These are phyloP conservation scores for Volucella inflata DNA, from an alignment of 2,888 invertebrate genomes.

Conservation along the genomic window DNA sequence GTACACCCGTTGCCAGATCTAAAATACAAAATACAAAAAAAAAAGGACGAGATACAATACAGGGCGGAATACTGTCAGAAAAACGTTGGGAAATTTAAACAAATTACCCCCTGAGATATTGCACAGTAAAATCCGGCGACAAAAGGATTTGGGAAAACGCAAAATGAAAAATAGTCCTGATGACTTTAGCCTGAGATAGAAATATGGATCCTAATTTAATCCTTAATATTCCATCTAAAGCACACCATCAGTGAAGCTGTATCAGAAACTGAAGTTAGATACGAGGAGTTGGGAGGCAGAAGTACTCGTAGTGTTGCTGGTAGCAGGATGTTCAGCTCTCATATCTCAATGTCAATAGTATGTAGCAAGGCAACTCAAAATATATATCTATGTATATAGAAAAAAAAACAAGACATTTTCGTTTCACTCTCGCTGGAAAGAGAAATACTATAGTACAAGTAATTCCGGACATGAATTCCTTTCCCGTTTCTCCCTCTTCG, in stretches of 20 bases:
- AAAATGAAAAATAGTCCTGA: conserved; percentile 44
- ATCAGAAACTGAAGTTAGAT: not conserved
- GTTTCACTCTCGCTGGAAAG: conserved; percentile 12
- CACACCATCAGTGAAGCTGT: conserved; percentile 42
- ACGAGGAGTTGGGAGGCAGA: conserved; percentile 21
- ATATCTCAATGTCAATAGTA: conserved; percentile 71
- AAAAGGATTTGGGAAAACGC: conserved; percentile 52
- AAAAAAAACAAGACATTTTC: conserved; percentile 56
- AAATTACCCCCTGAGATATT: conserved; percentile 44
- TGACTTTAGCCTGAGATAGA: conserved; percentile 63
- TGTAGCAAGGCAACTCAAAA: no score
- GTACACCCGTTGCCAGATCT: conserved; percentile 31
- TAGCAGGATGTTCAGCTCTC: conserved; percentile 58
- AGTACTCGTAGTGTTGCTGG: conserved; percentile 10
- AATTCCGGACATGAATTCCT: conserved; percentile 71
- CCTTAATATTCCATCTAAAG: conserved; percentile 65
- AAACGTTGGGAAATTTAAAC: conserved; percentile 38
- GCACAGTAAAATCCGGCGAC: conserved; percentile 51
- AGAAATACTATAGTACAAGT: conserved; percentile 59
- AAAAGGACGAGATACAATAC: not conserved
- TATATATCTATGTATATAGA: no score
- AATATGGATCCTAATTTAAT: conserved; percentile 73
- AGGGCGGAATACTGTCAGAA: conserved; percentile 10
- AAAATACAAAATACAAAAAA: no score
- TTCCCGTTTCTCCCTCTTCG: conserved; percentile 17